phyloP scores from a whole-genome alignment of 2,888 invertebrate genomes.

The Diogma glabrata region DNA sequence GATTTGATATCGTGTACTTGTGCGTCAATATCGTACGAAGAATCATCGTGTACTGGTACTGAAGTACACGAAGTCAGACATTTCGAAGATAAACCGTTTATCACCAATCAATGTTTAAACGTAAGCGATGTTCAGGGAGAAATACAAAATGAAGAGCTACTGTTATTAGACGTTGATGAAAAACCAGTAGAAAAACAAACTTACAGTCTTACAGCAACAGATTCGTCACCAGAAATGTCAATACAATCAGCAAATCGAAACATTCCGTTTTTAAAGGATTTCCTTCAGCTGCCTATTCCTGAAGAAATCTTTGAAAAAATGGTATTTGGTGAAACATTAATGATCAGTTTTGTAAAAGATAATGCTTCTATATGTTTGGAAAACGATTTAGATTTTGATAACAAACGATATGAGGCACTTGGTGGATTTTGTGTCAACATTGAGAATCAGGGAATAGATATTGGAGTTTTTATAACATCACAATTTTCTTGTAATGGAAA shows the following conservation, averaged over 20 bases:
- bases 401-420: constrained; percentile 1
- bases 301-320: not conserved
- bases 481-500: constrained; percentile 12
- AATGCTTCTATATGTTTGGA: not conserved
- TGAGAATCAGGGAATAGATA: constrained; percentile 9
- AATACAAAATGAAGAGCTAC: too few species aligned
- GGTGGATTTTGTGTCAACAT: constrained; percentile 12
- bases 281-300: not conserved
- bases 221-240: not conserved
- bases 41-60: too few species aligned
- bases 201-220: not conserved
- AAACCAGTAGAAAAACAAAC: too few species aligned
- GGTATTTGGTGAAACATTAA: not conserved
- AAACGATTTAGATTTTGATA: not conserved
- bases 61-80: too few species aligned
- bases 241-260: not conserved
- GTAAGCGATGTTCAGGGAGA: too few species aligned
- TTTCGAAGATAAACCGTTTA: too few species aligned
- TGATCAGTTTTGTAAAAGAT: not conserved
- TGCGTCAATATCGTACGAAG: too few species aligned
- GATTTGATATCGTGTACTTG: too few species aligned
- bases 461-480: constrained; percentile 12
- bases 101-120: too few species aligned
- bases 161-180: not conserved
- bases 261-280: not conserved